These are phyloP conservation scores for Orussus abietinus DNA, from an alignment of 1,140 invertebrate genomes.

Conservation along the genomic window DNA sequence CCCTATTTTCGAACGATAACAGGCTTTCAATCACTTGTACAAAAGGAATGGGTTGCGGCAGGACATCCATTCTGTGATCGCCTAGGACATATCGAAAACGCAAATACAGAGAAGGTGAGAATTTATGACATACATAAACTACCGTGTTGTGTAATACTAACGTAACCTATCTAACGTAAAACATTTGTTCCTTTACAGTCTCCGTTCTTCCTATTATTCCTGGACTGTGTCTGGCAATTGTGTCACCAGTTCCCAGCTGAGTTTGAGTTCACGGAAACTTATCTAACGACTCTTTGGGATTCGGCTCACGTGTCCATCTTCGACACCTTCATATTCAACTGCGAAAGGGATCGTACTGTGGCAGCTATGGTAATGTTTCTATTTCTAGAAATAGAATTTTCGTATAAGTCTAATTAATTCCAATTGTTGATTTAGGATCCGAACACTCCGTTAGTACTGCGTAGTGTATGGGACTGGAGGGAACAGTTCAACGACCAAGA, in stretches of 20 bases:
- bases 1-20: slow-evolving; percentile 74
- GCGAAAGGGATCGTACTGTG: slow-evolving; percentile 64
- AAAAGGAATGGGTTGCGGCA: slow-evolving; percentile 92
- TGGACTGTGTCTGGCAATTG: slow-evolving; percentile 93
- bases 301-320: slow-evolving; percentile 80
- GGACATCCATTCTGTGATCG: slow-evolving; percentile 83
- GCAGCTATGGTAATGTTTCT: slow-evolving; percentile 51
- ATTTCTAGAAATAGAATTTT: not conserved
- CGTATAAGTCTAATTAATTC: slow-evolving; percentile 14
- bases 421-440: slow-evolving; percentile 43
- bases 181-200: slow-evolving; percentile 52
- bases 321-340: slow-evolving; percentile 90
- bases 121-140: slow-evolving; percentile 4
- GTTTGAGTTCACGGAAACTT: slow-evolving; percentile 91
- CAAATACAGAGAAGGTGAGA: slow-evolving; percentile 55
- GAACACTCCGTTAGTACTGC: slow-evolving; percentile 58
- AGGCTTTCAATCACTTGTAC: slow-evolving; percentile 89
- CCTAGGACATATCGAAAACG: slow-evolving; percentile 60
- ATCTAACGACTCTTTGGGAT: slow-evolving; percentile 89
- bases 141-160: too few relatives aligned
- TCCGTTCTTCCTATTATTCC: slow-evolving; percentile 84
- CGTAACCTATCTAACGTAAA: slow-evolving; percentile 6
- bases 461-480: slow-evolving; percentile 81
- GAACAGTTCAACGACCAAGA: slow-evolving; percentile 77
- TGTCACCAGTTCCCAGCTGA: slow-evolving; percentile 79